Percentiles rank a stretch among this genome's conserved stretches.
Conservation (phyloP, 2,113 vertebrate genomes). For the Zosterops pallidus region DNA sequence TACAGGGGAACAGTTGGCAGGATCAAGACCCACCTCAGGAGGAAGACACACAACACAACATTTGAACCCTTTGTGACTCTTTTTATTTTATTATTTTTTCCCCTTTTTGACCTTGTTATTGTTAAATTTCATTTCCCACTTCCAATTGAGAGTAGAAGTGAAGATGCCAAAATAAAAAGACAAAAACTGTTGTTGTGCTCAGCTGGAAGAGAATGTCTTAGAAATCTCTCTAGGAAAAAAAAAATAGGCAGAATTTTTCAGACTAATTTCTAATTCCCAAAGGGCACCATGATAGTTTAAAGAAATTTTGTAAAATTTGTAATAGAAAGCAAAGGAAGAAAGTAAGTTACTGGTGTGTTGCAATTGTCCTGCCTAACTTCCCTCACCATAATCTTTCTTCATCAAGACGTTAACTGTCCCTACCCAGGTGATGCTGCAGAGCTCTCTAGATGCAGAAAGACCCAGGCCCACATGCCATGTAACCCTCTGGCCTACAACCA, state of each 20-base stretch:
- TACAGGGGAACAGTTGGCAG: constrained; percentile 51
- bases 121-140: constrained; percentile 18
- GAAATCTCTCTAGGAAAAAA: background rate
- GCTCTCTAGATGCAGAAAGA: background rate
- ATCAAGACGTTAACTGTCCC: rapidly evolving
- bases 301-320: background rate
- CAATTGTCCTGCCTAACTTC: background rate
- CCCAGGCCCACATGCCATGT: background rate
- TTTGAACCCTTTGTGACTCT: constrained; percentile 27
- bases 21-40: constrained; percentile 61
- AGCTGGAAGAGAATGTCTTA: constrained; percentile 23
- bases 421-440: background rate
- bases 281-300: background rate
- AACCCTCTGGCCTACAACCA: background rate
- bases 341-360: background rate
- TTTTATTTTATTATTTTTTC: constrained; percentile 24
- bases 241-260: background rate
- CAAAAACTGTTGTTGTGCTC: background rate
- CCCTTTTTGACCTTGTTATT: constrained; percentile 42
- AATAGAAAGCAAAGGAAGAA: background rate
- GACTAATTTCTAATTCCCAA: background rate
- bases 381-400: background rate
- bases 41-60: constrained; percentile 41
- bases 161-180: constrained; percentile 31
- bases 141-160: constrained; percentile 32